Conservation (phyloP, 92 coral and sea anemone genomes). For the Hydrozoanthus gracilis region DNA sequence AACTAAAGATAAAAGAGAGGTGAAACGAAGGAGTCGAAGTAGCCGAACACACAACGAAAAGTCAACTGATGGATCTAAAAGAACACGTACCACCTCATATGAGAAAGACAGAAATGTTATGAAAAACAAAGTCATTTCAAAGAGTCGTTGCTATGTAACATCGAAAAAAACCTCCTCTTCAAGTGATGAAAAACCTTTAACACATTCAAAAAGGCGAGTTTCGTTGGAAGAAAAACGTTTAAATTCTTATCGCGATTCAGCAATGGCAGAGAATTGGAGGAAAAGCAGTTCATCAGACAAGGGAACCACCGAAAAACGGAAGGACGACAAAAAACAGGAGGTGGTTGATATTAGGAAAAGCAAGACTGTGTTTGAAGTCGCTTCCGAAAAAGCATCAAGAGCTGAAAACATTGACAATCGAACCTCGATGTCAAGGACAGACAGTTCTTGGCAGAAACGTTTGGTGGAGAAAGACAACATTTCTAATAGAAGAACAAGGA, state of each 20-base stretch:
- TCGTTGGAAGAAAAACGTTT: neutral
- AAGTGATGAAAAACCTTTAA: neutral
- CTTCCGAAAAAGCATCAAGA: neutral
- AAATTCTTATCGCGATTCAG: neutral
- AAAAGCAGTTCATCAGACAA: neutral
- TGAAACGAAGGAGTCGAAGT: neutral
- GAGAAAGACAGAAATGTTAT: constrained; percentile 14
- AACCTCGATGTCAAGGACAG: neutral
- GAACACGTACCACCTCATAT: neutral
- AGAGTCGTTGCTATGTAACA: neutral
- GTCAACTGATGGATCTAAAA: neutral
- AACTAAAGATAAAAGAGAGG: neutral
- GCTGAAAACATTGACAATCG: neutral
- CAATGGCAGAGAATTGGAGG: neutral
- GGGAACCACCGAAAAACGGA: neutral
- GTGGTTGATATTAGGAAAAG: neutral
- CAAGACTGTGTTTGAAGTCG: neutral
- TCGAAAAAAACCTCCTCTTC: neutral
- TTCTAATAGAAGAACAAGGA: constrained; percentile 1
- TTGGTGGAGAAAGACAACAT: neutral
- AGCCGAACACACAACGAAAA: neutral
- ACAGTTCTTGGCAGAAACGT: neutral
- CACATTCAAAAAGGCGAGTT: neutral
- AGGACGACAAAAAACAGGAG: neutral
- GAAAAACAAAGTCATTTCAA: neutral